Evolutionary conservation across 2,888 invertebrate species (phyloP), one percentile per base, ranked within the genome.

Genomic region (Poecilus cupreus): DNA sequence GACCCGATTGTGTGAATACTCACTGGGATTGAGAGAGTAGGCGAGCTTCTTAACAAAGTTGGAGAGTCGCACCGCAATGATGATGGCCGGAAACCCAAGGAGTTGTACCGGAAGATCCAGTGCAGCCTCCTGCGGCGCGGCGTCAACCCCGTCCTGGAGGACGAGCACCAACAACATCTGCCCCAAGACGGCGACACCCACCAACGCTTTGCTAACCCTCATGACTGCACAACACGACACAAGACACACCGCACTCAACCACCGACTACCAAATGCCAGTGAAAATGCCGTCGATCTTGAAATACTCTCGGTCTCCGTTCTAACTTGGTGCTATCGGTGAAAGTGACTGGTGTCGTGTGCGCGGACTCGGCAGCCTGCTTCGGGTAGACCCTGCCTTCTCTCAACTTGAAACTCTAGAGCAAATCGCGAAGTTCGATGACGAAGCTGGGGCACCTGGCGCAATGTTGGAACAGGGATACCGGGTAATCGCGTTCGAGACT

Each of bases 21-120:
- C 90, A 96, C 96, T 93, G 90, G 96, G 96, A 90, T 92, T 95
- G 39, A 96, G 89, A 0, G 96, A 95, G 89, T 96, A 96, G 0
- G 94, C 93, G 82, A 96, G 89, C 88, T 96, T 96, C 89, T 95
- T 96, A 83, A 96, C 92, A 87, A 96, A 96, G 89, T 96, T 96
- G 0, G 95, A 93, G 77, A 96, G 88, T 84, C 94, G 91, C 10
- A 96, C 96, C 26, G 94, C 94, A 5, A 95, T 89, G 74, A 96
- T 93, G 84, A 96, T 96, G 82, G 96, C 93, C 0, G 96, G 96
- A 86, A 96, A 96, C 24, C 96, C 96, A 46, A 96, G 91, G 80
- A 96, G 89, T 87, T 96, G 96, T n/a, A 96, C 95, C 10, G 96
- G 96, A 79, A 96, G 88, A 86, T 96, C 94, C 86, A 96, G 94